Evolutionary conservation across 37 sponge, comb jelly and placozoan species (phyloP), one percentile per base, ranked within the genome.

Genomic region (Halichondria panicea): DNA sequence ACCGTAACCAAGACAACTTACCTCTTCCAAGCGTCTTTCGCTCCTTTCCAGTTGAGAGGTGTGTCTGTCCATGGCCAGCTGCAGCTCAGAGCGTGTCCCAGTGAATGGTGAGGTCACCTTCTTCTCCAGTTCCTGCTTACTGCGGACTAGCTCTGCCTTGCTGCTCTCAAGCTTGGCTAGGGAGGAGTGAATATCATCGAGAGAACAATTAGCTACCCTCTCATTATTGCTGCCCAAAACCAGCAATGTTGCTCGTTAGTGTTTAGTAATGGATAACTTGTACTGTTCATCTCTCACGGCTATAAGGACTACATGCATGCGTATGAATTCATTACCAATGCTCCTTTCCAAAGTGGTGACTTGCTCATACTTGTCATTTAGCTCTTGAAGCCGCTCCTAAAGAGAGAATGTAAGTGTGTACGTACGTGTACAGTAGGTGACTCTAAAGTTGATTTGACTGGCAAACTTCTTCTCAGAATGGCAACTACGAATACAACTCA

Each of bases 281-380:
- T n/a, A n/a, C n/a, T n/a, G n/a, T n/a, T n/a, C n/a, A n/a, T n/a
- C n/a, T n/a, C n/a, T n/a, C n/a, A n/a, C n/a, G n/a, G n/a, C n/a
- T n/a, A n/a, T n/a, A n/a, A n/a, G n/a, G 13, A 36, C 4, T 19
- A 6, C 8, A 44, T 4, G 59, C 36, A 54, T 33, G 30, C 24
- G 41, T 55, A 43, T 41, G 34, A 9, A 34, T 0, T 39, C 46
- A 68, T 56, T 55, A 91, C 91, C 83, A 52, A 86, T 78, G 13
- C 66, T 44, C 30, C 38, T 91, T 32, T 86, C 78, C 35, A 77
- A 59, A 27, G 45, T 55, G 18, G 77, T 45, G 2, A 85, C 78
- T 45, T 85, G 75, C 53, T 76, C 82, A 41, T 80, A 91, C 78
- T 77, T 68, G 5, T 56, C 61, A 78, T 77, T 75, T 36, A 91